phyloP scores from a whole-genome alignment of 2,113 vertebrate genomes.

The Scomber scombrus region DNA sequence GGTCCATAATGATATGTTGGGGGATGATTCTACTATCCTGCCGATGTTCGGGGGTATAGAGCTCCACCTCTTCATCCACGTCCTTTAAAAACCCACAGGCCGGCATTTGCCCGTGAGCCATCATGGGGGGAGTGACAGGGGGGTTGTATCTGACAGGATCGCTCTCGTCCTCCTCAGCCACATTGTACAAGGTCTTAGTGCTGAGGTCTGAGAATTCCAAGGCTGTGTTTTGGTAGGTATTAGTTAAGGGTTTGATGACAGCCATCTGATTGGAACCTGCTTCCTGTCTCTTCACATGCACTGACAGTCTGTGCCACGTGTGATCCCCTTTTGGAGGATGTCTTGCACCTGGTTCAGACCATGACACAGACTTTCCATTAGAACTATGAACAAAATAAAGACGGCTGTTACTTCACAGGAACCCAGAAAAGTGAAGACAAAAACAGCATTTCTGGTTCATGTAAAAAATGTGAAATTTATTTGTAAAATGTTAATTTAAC shows the following conservation, averaged over 20 bases:
- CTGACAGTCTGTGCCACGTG: conserved; percentile 98
- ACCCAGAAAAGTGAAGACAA: conserved; percentile 78
- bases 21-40: conserved; percentile 83
- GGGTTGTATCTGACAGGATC: conserved; percentile 86
- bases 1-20: conserved; percentile 84
- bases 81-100: conserved; percentile 71
- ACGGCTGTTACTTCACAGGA: conserved; percentile 85
- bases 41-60: conserved; percentile 85
- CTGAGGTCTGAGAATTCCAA: conserved; percentile 94
- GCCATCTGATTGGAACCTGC: conserved; percentile 97
- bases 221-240: conserved; percentile 90
- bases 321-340: conserved; percentile 96
- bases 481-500: background rate
- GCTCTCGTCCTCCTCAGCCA: conserved; percentile 90
- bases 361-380: conserved; percentile 99
- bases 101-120: conserved; percentile 86
- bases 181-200: conserved; percentile 94
- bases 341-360: conserved; percentile 99
- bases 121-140: conserved; percentile 87
- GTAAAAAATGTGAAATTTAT: conserved; percentile 39
- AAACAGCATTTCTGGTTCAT: conserved; percentile 80
- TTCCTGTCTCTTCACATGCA: conserved; percentile 97
- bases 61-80: conserved; percentile 79
- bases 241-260: conserved; percentile 99
- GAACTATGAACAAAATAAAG: conserved; percentile 99